Base-by-base conservation (phyloP, 2,797 vertebrate genomes). In the Scyliorhinus canicula region DNA sequence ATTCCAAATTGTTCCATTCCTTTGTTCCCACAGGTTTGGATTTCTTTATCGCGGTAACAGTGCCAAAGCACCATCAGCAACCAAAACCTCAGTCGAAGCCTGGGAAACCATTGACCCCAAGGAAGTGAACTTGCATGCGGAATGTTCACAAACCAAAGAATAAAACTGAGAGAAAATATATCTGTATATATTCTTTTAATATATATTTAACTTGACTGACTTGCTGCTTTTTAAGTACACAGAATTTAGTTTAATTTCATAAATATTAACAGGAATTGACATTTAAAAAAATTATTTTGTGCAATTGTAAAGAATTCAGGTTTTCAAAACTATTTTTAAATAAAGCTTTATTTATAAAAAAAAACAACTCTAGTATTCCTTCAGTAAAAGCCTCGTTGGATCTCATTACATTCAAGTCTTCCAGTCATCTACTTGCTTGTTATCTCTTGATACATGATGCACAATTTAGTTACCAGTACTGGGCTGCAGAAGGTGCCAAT, bases 31-130 rank as follows among this genome's bases (percentile, higher is more conserved):
- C 96, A 99, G 98, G 96, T 99, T 99, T 96, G 97, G 98, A 95
- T 97, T 98, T 86, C 98, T 98, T 97, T 97, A 98, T 50, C 97
- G 96, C 47, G 97, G 97, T 95, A 96, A 97, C 96, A 96, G 96
- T 96, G 74, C 95, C 52, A 96, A 95, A 63, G 97, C 97, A 1
- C 35, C 96, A 96, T 95, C 96, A 95, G 52, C 96, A 0, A 96
- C 97, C 96, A 97, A 74, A 4, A 95, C 95, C 95, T 95, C 96
- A 96, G 96, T 97, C 95, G 97, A 98, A 95, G 96, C 96, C 84
- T 98, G 98, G 98, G 98, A 98, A 96, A 97, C 98, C 96, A 96
- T 98, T 11, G 95, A 94, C 55, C 95, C 97, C 0, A 97, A 97
- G 44, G 97, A 98, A 86, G 95, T 96, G 11, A 96, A 94, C 28